Conservation (phyloP, 2,888 invertebrate species). For the Acanthoscelides obtectus region DNA sequence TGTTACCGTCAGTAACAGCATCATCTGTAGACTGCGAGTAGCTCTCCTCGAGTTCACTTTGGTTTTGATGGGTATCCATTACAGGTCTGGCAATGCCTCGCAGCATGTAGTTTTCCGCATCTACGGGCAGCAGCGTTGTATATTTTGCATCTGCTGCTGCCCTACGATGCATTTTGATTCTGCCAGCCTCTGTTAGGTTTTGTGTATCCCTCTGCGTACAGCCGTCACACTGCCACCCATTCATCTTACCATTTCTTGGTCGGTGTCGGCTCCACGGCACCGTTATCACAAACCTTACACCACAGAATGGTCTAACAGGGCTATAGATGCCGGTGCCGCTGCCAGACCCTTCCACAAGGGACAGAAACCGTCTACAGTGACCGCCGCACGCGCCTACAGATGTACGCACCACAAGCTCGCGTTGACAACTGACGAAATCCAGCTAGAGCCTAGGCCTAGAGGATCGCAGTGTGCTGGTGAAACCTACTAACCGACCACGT, state of each 20-base stretch:
- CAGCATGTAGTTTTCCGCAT: constrained; percentile 53
- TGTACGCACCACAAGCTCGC: background rate
- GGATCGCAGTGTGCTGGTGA: background rate
- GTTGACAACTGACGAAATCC: background rate
- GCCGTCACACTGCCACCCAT: constrained; percentile 31
- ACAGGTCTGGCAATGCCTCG: constrained; percentile 43
- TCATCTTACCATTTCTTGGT: constrained; percentile 35
- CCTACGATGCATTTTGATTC: constrained; percentile 40
- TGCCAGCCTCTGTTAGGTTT: constrained; percentile 17
- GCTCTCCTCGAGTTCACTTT: background rate
- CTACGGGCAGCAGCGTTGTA: constrained; percentile 42
- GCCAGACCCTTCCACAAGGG: background rate
- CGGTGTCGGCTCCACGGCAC: background rate
- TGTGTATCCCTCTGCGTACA: constrained; percentile 19
- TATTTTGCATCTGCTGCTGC: constrained; percentile 39
- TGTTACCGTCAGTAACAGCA: background rate
- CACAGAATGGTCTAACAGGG: background rate
- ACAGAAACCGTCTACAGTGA: background rate
- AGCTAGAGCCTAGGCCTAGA: background rate
- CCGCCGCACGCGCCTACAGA: background rate
- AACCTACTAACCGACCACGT: background rate
- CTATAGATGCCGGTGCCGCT: background rate
- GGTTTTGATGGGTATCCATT: constrained; percentile 15
- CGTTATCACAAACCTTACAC: background rate
- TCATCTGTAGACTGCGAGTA: background rate